phyloP scores from a whole-genome alignment of 2,797 vertebrate species.

The Poecilia wingei region DNA sequence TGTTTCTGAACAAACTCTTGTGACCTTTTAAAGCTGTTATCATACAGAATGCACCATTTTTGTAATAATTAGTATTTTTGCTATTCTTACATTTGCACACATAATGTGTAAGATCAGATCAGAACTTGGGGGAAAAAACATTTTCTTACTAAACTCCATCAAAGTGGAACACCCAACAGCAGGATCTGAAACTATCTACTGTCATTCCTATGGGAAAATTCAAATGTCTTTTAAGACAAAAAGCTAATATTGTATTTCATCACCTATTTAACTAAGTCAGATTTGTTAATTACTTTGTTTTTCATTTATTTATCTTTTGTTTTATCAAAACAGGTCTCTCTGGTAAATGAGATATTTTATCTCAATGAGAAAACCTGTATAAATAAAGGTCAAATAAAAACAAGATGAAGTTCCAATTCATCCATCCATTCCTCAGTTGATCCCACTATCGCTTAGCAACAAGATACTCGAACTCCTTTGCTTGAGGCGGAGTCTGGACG shows the following conservation, averaged over 20 bases:
- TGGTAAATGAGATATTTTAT: too few relatives aligned
- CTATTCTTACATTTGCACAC: background rate
- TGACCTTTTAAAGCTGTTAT: background rate
- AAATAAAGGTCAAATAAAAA: too few relatives aligned
- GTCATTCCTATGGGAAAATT: background rate
- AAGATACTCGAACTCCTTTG: background rate
- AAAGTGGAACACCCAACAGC: background rate
- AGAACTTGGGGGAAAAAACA: background rate
- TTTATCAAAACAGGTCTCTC: too few relatives aligned
- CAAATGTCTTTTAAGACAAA: background rate
- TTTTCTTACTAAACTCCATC: background rate
- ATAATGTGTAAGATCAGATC: background rate
- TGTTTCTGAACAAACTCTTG: background rate
- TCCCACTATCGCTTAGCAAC: background rate
- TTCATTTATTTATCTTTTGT: too few relatives aligned
- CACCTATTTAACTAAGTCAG: too few relatives aligned
- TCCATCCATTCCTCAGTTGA: background rate
- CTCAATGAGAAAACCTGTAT: too few relatives aligned
- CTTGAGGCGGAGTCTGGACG: background rate
- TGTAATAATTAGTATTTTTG: background rate
- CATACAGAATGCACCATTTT: background rate
- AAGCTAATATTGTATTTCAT: background rate
- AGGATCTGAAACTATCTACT: background rate
- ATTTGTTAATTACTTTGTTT: too few relatives aligned
- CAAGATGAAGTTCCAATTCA: background rate